phyloP scores from a whole-genome alignment of 2,888 invertebrate species.

The Creontiades dilutus region DNA sequence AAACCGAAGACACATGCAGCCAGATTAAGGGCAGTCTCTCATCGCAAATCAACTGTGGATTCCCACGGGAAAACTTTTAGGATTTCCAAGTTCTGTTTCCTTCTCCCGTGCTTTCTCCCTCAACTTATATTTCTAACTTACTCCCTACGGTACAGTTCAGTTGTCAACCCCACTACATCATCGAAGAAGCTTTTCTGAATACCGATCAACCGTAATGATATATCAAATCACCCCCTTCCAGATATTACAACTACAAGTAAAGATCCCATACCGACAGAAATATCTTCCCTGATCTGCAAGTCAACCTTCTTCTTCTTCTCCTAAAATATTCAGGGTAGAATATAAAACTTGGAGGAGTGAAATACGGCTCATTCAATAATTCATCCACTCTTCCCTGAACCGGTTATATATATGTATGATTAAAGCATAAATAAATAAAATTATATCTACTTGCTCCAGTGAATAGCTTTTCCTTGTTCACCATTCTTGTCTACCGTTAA shows the following conservation, averaged over 20 bases:
- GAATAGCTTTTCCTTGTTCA: not conserved
- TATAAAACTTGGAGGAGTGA: not conserved
- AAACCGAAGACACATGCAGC: too few species aligned
- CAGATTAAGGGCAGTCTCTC: not conserved
- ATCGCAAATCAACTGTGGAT: not conserved
- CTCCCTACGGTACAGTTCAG: not conserved
- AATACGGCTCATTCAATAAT: not conserved
- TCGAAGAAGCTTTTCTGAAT: conserved; percentile 2
- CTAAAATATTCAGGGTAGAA: not conserved
- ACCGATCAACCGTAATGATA: not conserved
- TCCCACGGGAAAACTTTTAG: not conserved
- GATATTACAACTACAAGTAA: not conserved
- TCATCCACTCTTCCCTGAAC: not conserved
- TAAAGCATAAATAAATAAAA: conserved; percentile 22
- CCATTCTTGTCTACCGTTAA: not conserved
- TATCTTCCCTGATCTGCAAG: not conserved
- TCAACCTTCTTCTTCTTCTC: not conserved
- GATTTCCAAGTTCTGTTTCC: not conserved
- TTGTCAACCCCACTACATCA: not conserved
- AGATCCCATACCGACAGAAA: too few species aligned
- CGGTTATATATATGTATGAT: not conserved
- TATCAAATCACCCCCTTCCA: conserved; percentile 5
- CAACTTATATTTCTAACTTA: not conserved
- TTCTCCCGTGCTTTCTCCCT: not conserved
- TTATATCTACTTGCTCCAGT: not conserved